phyloP scores from a whole-genome alignment of 2,797 vertebrate species.

The Microctenopoma steveboyesi region DNA sequence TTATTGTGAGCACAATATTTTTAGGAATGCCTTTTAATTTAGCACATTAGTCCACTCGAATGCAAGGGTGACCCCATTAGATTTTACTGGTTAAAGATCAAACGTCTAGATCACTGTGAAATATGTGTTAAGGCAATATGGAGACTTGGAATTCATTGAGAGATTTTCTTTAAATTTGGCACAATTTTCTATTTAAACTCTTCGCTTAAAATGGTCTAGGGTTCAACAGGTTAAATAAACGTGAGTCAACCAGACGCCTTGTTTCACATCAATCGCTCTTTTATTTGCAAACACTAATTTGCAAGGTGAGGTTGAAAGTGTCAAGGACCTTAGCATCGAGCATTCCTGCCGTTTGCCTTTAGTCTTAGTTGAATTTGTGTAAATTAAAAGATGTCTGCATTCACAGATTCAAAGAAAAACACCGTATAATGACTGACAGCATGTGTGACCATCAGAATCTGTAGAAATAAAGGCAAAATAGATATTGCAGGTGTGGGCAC shows the following conservation, averaged over 20 bases:
- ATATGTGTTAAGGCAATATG: no score
- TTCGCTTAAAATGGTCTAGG: no score
- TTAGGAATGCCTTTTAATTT: no score
- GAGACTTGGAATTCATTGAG: no score
- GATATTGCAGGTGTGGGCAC: not conserved
- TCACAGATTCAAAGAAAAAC: not conserved
- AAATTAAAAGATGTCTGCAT: not conserved
- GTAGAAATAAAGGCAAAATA: not conserved
- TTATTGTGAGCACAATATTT: no score
- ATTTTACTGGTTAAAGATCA: no score
- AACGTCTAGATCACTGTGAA: no score
- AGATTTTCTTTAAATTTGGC: no score
- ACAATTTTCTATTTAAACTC: no score
- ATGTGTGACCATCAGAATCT: not conserved
- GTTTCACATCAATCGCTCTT: slow-evolving; percentile 2
- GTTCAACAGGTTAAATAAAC: not conserved
- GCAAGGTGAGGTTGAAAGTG: not conserved
- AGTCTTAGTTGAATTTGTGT: slow-evolving; percentile 1
- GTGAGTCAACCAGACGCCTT: not conserved
- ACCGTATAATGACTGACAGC: not conserved
- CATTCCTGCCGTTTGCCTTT: slow-evolving; percentile 10
- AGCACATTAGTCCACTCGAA: no score
- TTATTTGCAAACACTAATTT: not conserved
- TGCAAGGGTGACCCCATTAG: no score
- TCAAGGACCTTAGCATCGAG: slow-evolving; percentile 12